phyloP scores from a whole-genome alignment of 2,797 vertebrate species.

The Chanos chanos region DNA sequence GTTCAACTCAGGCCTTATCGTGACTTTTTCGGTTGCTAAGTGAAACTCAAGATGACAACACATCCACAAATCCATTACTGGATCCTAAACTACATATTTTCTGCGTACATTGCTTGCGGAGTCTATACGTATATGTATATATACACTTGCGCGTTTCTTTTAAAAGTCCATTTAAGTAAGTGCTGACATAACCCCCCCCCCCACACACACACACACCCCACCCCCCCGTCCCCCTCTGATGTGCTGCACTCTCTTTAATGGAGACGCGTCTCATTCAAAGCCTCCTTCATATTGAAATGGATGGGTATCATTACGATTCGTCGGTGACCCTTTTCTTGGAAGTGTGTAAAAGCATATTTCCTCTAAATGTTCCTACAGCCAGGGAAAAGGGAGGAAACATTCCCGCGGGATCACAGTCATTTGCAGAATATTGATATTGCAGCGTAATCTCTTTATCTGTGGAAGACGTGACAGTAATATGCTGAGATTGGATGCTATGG shows the following conservation, averaged over 20 bases:
- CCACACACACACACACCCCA: no score
- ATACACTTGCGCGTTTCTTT: neutral
- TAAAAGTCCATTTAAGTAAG: neutral
- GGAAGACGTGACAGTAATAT: conserved; percentile 4
- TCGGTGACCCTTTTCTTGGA: conserved; percentile 3
- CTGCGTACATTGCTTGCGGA: neutral
- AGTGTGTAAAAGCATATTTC: conserved; percentile 20
- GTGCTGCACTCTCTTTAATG: conserved; percentile 31
- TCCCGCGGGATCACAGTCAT: conserved; percentile 9
- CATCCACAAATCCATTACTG: no score
- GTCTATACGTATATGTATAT: neutral
- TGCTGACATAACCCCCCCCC: neutral
- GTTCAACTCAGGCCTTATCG: no score
- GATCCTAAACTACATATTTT: no score
- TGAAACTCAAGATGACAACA: no score
- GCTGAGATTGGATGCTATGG: neutral
- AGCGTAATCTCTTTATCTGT: conserved; percentile 30
- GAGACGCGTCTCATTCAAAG: conserved; percentile 30
- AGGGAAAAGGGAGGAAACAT: conserved; percentile 9
- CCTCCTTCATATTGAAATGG: conserved; percentile 32
- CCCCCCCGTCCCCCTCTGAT: conserved; percentile 4
- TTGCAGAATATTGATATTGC: conserved; percentile 17
- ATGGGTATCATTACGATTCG: conserved; percentile 20
- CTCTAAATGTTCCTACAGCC: conserved; percentile 14
- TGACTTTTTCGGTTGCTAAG: no score